Conservation (phyloP, 2,797 vertebrate species). For the Enteromius paludinosus region DNA sequence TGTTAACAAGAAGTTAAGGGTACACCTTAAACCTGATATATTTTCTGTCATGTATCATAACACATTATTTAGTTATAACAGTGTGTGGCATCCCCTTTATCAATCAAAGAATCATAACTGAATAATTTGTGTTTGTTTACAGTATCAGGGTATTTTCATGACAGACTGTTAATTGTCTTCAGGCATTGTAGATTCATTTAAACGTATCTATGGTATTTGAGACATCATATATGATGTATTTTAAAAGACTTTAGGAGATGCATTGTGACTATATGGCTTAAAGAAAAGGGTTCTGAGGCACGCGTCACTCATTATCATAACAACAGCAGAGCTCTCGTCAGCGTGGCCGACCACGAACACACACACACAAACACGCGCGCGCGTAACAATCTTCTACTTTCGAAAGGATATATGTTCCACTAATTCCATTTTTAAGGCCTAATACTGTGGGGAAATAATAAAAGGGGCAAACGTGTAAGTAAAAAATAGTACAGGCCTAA, state of each 20-base stretch:
- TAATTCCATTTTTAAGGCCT: not conserved
- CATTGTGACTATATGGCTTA: slow-evolving; percentile 30
- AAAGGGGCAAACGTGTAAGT: too few relatives aligned
- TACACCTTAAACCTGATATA: not conserved
- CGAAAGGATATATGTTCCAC: not conserved
- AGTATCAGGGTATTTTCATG: not conserved
- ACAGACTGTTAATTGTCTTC: not conserved
- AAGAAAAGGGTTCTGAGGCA: slow-evolving; percentile 68
- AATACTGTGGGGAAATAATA: not conserved
- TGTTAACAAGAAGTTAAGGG: not conserved
- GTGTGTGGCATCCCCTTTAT: not conserved
- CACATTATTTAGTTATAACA: too few relatives aligned
- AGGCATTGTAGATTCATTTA: not conserved
- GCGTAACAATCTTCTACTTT: not conserved
- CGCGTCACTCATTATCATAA: slow-evolving; percentile 71
- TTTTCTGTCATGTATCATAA: not conserved
- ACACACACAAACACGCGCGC: too few relatives aligned
- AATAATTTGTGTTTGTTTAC: slow-evolving; percentile 1
- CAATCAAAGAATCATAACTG: not conserved
- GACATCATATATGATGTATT: not conserved
- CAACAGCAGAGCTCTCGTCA: slow-evolving; percentile 48
- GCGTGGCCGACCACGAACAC: slow-evolving; percentile 6
- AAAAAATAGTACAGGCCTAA: too few relatives aligned
- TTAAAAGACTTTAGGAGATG: slow-evolving; percentile 1
- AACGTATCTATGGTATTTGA: not conserved